These are phyloP conservation scores for Leptinotarsa lineolata DNA, from an alignment of 1,140 invertebrate species.

Conservation along the genomic window DNA sequence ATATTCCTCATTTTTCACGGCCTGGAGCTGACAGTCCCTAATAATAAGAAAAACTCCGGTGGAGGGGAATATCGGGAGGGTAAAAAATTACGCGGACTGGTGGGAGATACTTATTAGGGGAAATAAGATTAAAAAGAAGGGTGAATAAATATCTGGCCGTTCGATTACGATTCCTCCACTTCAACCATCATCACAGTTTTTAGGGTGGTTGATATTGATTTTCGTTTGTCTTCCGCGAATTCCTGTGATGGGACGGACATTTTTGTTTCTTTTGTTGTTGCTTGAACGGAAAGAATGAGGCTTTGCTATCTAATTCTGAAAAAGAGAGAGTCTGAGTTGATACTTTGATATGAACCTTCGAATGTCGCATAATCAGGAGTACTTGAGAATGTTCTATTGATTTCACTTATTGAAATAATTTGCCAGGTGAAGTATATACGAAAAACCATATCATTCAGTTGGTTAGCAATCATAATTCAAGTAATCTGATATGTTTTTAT, in stretches of 20 bases:
- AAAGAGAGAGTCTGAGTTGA: neutral
- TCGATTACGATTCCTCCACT: constrained; percentile 27
- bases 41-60: constrained; percentile 26
- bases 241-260: constrained; percentile 11
- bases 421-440: no score
- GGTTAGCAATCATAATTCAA: no score
- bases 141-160: constrained; percentile 29
- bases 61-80: constrained; percentile 13
- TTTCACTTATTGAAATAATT: no score
- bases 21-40: constrained; percentile 32
- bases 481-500: no score
- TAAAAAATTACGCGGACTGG: constrained; percentile 27
- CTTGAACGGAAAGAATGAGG: neutral
- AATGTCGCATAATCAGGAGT: no score
- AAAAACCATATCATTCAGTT: no score
- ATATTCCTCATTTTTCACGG: constrained; percentile 33
- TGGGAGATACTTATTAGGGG: constrained; percentile 28
- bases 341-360: no score
- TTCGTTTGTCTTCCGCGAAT: constrained; percentile 17
- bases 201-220: constrained; percentile 26
- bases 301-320: neutral
- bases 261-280: constrained; percentile 20
- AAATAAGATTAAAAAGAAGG: constrained; percentile 31
- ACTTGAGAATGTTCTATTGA: no score
- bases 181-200: constrained; percentile 29